Evolutionary conservation across 2,888 invertebrate species (phyloP).

Genomic region (Drosophila austrosaltans): DNA sequence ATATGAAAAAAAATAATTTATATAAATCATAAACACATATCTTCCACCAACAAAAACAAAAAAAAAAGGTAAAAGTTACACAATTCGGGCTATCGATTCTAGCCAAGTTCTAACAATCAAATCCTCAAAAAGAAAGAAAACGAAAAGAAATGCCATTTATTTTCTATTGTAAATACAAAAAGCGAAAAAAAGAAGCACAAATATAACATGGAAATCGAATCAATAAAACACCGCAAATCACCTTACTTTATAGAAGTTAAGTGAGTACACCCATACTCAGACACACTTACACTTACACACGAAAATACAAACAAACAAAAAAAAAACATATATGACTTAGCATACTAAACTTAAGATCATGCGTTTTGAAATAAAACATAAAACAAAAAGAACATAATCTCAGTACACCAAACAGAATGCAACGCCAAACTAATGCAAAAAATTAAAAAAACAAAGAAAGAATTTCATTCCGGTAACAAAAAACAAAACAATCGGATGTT

Average conservation of each 20-base stretch:
- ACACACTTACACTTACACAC: conserved; percentile 21
- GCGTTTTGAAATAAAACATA: conserved; percentile 35
- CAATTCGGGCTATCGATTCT: conserved; percentile 27
- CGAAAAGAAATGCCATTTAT: conserved; percentile 34
- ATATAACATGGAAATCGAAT: conserved; percentile 35
- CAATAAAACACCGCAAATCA: conserved; percentile 58
- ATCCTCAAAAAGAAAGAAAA: conserved; percentile 29
- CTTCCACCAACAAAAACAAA: conserved; percentile 46
- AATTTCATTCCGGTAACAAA: conserved; percentile 31
- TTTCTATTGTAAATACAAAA: conserved; percentile 54
- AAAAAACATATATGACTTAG: conserved; percentile 20
- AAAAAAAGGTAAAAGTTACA: conserved; percentile 16
- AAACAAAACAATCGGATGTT: conserved; percentile 49
- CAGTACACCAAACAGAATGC: conserved; percentile 36
- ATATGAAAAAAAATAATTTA: conserved; percentile 40
- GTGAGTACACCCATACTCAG: conserved; percentile 42
- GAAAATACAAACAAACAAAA: conserved; percentile 21
- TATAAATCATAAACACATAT: conserved; percentile 73
- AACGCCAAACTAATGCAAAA: conserved; percentile 52
- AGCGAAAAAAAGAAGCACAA: conserved; percentile 44
- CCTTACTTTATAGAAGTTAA: conserved; percentile 75
- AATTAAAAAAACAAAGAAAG: conserved; percentile 25
- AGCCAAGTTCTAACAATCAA: conserved; percentile 61
- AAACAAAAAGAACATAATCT: conserved; percentile 9
- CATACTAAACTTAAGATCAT: conserved; percentile 38